Conservation (phyloP, 92 coral and sea anemone species). For the Epizoanthus scotinus region DNA sequence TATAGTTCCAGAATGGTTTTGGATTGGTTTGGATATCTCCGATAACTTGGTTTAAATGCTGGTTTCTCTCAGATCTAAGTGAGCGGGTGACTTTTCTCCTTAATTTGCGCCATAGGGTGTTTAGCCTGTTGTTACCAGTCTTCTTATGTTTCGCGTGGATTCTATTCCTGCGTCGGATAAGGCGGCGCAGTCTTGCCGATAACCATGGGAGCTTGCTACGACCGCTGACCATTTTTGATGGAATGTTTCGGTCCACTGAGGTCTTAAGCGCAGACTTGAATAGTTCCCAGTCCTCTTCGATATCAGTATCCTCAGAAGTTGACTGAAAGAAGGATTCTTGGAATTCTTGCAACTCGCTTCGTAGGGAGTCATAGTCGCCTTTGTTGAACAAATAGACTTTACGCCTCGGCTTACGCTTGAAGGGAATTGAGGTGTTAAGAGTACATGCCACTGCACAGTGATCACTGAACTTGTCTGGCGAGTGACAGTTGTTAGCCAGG, state of each 20-base stretch:
- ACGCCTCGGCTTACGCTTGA: slow-evolving; percentile 22
- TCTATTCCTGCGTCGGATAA: slow-evolving; percentile 14
- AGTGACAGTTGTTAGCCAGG: slow-evolving; percentile 10
- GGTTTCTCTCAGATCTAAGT: background rate
- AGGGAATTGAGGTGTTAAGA: slow-evolving; percentile 21
- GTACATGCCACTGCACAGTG: slow-evolving; percentile 30
- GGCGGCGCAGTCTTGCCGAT: slow-evolving; percentile 20
- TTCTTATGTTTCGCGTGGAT: background rate
- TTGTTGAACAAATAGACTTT: slow-evolving; percentile 10
- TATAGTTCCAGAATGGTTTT: slow-evolving; percentile 17
- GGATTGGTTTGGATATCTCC: background rate
- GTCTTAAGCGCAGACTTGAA: slow-evolving; percentile 14
- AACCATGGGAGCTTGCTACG: slow-evolving; percentile 20
- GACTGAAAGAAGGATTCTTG: slow-evolving; percentile 18
- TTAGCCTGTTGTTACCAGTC: slow-evolving; percentile 1
- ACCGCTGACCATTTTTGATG: slow-evolving; percentile 35
- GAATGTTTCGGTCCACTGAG: slow-evolving; percentile 21
- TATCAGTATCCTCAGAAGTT: slow-evolving; percentile 8
- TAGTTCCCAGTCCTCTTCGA: slow-evolving; percentile 30
- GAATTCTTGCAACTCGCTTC: slow-evolving; percentile 12
- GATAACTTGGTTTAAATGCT: background rate
- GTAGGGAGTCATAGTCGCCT: slow-evolving; percentile 26
- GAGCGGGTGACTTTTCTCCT: background rate
- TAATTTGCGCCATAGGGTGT: slow-evolving; percentile 2
- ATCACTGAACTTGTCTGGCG: slow-evolving; percentile 26